Evolutionary conservation across 2,888 invertebrate species (phyloP).

Genomic region (Scaeva pyrastri): DNA sequence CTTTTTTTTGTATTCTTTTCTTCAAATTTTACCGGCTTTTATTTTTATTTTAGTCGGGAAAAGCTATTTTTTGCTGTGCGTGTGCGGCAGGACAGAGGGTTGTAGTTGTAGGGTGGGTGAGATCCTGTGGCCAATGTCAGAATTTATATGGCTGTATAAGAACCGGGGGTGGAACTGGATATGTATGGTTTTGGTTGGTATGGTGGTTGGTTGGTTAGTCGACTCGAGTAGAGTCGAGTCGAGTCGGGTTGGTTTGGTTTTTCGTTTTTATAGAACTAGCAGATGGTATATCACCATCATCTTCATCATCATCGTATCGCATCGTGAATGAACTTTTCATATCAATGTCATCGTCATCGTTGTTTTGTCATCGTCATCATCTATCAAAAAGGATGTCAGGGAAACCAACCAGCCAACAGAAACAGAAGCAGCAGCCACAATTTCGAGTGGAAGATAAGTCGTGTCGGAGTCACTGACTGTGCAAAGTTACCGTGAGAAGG

Average conservation of each 20-base stretch:
- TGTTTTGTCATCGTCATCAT: conserved; percentile 75
- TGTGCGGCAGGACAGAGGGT: not conserved
- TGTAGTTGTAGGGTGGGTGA: conserved; percentile 67
- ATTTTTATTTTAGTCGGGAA: conserved; percentile 32
- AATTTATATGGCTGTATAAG: conserved; percentile 63
- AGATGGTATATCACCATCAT: conserved; percentile 70
- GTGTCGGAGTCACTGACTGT: conserved; percentile 75
- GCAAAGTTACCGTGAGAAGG: conserved; percentile 73
- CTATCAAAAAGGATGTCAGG: conserved; percentile 72
- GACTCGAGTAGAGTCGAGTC: conserved; percentile 5
- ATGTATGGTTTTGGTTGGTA: conserved; percentile 36
- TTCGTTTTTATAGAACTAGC: conserved; percentile 39
- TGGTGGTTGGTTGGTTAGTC: conserved; percentile 50
- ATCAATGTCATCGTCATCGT: conserved; percentile 72
- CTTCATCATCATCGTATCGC: conserved; percentile 15
- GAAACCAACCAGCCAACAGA: conserved; percentile 73
- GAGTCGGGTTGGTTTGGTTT: conserved; percentile 28
- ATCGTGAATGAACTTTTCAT: conserved; percentile 41
- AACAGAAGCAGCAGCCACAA: conserved; percentile 50
- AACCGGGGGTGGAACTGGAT: conserved; percentile 45
- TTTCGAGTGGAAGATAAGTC: conserved; percentile 72
- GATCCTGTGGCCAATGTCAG: conserved; percentile 71
- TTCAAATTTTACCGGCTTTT: conserved; percentile 30
- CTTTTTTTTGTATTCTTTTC: conserved; percentile 32
- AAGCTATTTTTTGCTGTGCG: conserved; percentile 65